A percentile compares a stretch with the other conserved stretches of the same genome.
These are phyloP conservation scores for Acanthopagrus latus DNA, from an alignment of 2,797 vertebrate species.

Conservation along the genomic window DNA sequence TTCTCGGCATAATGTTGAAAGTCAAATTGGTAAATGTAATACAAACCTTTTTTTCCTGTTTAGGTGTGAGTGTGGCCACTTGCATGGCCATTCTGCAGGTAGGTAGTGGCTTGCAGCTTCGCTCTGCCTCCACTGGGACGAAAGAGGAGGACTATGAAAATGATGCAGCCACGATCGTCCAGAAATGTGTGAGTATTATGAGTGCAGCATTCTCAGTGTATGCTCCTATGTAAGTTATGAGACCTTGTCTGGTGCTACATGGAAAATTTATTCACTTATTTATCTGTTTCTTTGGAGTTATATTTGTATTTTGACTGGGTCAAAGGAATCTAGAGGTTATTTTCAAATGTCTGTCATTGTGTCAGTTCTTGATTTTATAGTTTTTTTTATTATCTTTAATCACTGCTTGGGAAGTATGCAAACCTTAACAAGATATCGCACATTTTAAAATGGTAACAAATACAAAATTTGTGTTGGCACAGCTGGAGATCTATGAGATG, in stretches of 20 bases:
- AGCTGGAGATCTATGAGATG: constrained; percentile 99
- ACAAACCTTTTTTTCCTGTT: neutral
- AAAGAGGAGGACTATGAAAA: constrained; percentile 99
- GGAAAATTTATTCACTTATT: neutral
- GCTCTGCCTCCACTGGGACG: constrained; percentile 93
- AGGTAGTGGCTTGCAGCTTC: constrained; percentile 94
- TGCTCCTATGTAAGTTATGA: neutral
- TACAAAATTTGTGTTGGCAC: constrained; percentile 61
- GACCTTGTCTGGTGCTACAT: neutral
- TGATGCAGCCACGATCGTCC: constrained; percentile 97
- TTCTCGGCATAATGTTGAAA: no score
- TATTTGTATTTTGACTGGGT: neutral
- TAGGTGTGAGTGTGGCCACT: constrained; percentile 97
- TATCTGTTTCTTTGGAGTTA: neutral
- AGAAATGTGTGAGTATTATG: constrained; percentile 95
- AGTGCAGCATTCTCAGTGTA: neutral
- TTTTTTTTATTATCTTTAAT: neutral
- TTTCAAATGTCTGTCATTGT: neutral
- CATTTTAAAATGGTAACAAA: constrained; percentile 27
- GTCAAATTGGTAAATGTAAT: no score
- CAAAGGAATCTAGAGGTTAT: neutral
- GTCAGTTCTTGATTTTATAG: neutral
- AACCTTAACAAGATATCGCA: neutral
- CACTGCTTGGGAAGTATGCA: neutral
- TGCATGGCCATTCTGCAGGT: constrained; percentile 99